These are phyloP conservation scores for Lingula anatina DNA, from an alignment of 2,888 invertebrate species.

Conservation along the genomic window DNA sequence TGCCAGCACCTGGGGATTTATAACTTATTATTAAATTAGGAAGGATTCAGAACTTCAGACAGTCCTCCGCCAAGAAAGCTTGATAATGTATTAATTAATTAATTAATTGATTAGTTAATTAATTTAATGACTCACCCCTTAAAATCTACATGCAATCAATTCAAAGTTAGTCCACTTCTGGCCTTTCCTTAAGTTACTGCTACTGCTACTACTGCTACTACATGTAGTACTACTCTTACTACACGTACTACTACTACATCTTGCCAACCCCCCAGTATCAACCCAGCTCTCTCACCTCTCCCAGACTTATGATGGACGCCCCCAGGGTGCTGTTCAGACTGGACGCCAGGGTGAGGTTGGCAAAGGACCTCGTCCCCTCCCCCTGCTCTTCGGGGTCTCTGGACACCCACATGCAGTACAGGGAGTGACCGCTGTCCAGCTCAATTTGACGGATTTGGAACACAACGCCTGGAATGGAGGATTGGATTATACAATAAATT, in stretches of 20 bases:
- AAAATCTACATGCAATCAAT: too few relatives aligned
- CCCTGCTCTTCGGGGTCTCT: slow-evolving; percentile 52
- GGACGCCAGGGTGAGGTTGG: slow-evolving; percentile 53
- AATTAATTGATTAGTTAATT: too few relatives aligned
- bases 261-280: too few relatives aligned
- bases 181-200: too few relatives aligned
- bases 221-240: too few relatives aligned
- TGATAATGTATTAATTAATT: too few relatives aligned
- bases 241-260: too few relatives aligned
- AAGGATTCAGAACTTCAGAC: too few relatives aligned
- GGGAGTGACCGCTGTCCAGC: slow-evolving; percentile 55
- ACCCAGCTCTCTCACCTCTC: slow-evolving; percentile 30
- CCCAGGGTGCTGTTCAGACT: slow-evolving; percentile 54
- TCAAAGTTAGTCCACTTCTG: too few relatives aligned
- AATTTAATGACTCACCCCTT: too few relatives aligned
- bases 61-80: too few relatives aligned
- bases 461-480: slow-evolving; percentile 26
- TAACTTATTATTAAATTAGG: not conserved
- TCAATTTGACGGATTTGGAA: slow-evolving; percentile 47
- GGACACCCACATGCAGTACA: slow-evolving; percentile 64
- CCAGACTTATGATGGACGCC: slow-evolving; percentile 35
- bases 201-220: too few relatives aligned
- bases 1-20: slow-evolving; percentile 19
- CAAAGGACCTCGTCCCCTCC: slow-evolving; percentile 41
- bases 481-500: not conserved